These are phyloP conservation scores for Nephrotoma guestfalica DNA, from an alignment of 2,888 invertebrate genomes.

Conservation along the genomic window DNA sequence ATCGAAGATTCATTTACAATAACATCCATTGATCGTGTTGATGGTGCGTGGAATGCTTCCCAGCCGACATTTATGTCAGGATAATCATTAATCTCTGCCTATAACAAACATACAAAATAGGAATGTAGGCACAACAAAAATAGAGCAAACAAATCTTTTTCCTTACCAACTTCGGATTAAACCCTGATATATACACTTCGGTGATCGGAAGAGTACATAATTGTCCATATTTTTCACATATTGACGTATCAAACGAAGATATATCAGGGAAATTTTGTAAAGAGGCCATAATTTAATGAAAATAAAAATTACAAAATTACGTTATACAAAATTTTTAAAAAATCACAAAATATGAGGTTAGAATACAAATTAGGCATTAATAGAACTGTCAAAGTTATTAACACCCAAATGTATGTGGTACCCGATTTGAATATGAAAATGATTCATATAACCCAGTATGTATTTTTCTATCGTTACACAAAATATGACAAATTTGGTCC, in stretches of 20 bases:
- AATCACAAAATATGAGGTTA: background rate
- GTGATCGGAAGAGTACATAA: constrained; percentile 41
- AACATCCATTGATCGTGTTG: constrained; percentile 39
- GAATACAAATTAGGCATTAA: background rate
- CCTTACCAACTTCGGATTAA: constrained; percentile 24
- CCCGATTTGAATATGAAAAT: background rate
- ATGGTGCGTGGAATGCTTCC: constrained; percentile 44
- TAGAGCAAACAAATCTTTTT: constrained; percentile 32
- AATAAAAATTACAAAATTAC: background rate
- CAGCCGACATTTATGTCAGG: constrained; percentile 52
- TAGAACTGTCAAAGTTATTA: background rate
- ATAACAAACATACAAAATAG: background rate
- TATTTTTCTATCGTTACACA: too few relatives aligned
- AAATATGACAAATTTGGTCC: too few relatives aligned
- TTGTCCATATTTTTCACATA: constrained; percentile 48
- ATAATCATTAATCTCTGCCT: constrained; percentile 41
- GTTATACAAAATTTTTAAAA: background rate
- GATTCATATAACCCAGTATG: too few relatives aligned
- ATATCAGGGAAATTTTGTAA: constrained; percentile 38
- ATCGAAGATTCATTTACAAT: constrained; percentile 55
- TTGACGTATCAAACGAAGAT: constrained; percentile 37
- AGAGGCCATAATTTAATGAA: constrained; percentile 30
- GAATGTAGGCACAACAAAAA: background rate
- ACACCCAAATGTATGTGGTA: background rate
- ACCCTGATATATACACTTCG: constrained; percentile 38